phyloP scores from a whole-genome alignment of 2,797 vertebrate genomes.

The Buceros bicornis region DNA sequence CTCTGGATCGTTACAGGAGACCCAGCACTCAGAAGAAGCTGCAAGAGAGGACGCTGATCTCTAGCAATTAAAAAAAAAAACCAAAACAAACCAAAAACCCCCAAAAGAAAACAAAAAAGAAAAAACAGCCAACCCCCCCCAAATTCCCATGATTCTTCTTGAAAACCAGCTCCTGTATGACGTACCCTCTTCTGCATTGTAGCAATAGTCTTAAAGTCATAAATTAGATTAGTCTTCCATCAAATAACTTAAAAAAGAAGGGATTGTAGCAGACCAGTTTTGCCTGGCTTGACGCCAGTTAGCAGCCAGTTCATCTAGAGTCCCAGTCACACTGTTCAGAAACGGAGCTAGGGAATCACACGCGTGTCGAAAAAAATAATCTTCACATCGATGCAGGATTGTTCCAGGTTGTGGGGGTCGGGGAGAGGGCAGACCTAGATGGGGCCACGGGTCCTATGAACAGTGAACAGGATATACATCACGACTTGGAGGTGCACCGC shows the following conservation, averaged over 20 bases:
- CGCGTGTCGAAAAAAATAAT: constrained; percentile 59
- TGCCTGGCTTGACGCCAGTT: constrained; percentile 83
- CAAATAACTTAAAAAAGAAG: constrained; percentile 86
- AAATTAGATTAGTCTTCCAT: constrained; percentile 83
- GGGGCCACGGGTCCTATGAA: constrained; percentile 65
- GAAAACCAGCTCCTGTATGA: constrained; percentile 41
- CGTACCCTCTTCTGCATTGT: constrained; percentile 66
- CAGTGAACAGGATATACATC: constrained; percentile 61
- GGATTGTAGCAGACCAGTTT: constrained; percentile 78
- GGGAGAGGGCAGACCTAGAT: constrained; percentile 39
- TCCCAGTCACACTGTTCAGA: constrained; percentile 76
- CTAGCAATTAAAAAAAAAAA: constrained; percentile 32
- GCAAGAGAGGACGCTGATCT: constrained; percentile 49
- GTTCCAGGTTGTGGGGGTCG: constrained; percentile 47
- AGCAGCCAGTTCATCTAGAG: constrained; percentile 87
- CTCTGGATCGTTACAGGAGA: constrained; percentile 46
- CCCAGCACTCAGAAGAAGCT: constrained; percentile 50
- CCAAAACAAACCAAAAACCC: neutral
- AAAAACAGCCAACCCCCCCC: constrained; percentile 9
- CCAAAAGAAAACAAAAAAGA: neutral
- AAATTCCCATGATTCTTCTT: constrained; percentile 62
- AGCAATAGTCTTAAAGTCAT: constrained; percentile 82
- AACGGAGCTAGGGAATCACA: constrained; percentile 78
- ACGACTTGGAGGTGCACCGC: constrained; percentile 42
- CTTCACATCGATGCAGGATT: constrained; percentile 82